phyloP scores from a whole-genome alignment of 2,113 vertebrate genomes.

The Pholis gunnellus region DNA sequence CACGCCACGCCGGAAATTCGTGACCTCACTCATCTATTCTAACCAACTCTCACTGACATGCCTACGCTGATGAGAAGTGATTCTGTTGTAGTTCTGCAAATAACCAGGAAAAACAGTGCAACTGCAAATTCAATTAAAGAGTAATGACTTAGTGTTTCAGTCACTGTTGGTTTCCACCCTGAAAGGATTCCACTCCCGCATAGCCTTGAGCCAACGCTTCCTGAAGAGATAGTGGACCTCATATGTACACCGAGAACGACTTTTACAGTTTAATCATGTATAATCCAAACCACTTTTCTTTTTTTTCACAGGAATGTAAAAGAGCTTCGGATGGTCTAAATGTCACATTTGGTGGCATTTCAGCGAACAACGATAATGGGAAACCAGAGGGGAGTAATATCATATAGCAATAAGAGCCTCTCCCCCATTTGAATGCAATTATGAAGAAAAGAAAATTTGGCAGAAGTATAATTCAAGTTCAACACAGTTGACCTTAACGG shows the following conservation, averaged over 20 bases:
- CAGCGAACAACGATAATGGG: constrained; percentile 25
- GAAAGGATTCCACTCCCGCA: constrained; percentile 44
- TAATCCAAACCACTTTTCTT: constrained; percentile 18
- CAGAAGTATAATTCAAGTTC: constrained; percentile 44
- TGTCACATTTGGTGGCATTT: constrained; percentile 57
- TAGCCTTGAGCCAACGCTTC: constrained; percentile 33
- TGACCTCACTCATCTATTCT: constrained; percentile 57
- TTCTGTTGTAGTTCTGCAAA: constrained; percentile 70
- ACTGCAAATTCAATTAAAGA: constrained; percentile 77
- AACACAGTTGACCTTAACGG: constrained; percentile 35
- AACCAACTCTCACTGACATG: constrained; percentile 32
- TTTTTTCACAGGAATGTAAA: constrained; percentile 31
- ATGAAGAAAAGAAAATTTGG: constrained; percentile 26
- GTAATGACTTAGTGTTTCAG: constrained; percentile 73
- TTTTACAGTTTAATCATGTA: constrained; percentile 38
- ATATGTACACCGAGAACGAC: constrained; percentile 3
- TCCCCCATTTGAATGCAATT: constrained; percentile 30
- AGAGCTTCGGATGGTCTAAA: constrained; percentile 33
- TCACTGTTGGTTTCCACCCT: constrained; percentile 53
- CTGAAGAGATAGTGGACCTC: constrained; percentile 4
- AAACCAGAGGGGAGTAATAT: constrained; percentile 41
- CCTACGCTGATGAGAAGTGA: constrained; percentile 71
- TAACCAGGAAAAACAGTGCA: constrained; percentile 67
- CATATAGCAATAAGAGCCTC: constrained; percentile 25
- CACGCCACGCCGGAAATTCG: constrained; percentile 72